Conservation (phyloP, 1,140 invertebrate species). For the Aporrectodea caliginosa region DNA sequence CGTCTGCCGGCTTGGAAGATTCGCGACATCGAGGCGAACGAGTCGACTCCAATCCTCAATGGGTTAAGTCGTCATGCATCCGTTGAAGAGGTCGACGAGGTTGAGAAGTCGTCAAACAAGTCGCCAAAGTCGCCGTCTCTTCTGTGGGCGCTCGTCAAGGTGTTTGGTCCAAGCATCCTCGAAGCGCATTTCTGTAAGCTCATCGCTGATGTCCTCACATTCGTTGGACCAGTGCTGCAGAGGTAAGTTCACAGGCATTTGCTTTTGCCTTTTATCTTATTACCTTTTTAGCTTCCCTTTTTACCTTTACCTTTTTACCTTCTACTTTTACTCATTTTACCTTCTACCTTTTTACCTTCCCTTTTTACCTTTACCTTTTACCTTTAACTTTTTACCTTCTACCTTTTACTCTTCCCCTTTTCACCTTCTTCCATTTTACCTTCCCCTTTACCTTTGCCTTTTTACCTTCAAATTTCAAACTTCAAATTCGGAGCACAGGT, state of each 20-base stretch:
- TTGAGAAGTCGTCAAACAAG: neutral
- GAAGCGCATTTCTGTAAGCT: conserved; percentile 33
- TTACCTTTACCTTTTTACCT: too few species aligned
- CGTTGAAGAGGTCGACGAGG: neutral
- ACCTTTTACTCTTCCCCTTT: too few species aligned
- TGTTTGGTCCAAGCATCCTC: conserved; percentile 26
- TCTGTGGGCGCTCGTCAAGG: conserved; percentile 16
- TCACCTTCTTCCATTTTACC: too few species aligned
- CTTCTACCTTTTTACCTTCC: too few species aligned
- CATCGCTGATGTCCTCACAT: conserved; percentile 35
- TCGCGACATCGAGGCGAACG: neutral
- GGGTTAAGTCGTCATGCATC: neutral
- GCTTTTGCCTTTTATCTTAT: too few species aligned
- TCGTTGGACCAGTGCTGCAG: conserved; percentile 34
- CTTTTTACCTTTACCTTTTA: too few species aligned
- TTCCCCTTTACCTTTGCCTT: too few species aligned
- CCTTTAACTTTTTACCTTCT: too few species aligned
- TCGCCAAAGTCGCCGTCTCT: conserved; percentile 10
- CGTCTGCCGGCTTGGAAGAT: neutral
- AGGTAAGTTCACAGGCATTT: conserved; percentile 34
- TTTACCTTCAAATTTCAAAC: too few species aligned
- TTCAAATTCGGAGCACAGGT: too few species aligned
- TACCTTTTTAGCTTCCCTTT: too few species aligned
- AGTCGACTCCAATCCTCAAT: neutral
- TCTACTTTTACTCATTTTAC: too few species aligned